Evolutionary conservation across 1,140 invertebrate species (phyloP).

Genomic region (Drosophila pachea): DNA sequence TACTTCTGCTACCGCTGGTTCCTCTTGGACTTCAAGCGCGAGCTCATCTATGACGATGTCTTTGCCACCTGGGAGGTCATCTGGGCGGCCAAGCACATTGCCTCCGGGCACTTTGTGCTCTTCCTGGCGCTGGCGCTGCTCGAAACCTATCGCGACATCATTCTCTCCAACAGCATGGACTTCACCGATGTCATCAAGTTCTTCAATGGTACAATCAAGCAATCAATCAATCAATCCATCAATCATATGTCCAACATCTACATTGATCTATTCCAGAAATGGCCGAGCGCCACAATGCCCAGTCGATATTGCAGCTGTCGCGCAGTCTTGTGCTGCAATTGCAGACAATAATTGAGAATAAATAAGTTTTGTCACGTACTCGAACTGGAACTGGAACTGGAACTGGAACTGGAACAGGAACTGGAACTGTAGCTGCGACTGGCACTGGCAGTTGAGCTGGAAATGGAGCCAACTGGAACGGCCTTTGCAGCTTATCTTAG

Average conservation of each 20-base stretch:
- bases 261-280: conserved; percentile 85
- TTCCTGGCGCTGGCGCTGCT: conserved; percentile 95
- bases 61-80: conserved; percentile 97
- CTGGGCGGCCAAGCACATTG: conserved; percentile 93
- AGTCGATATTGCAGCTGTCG: conserved; percentile 88
- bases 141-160: conserved; percentile 95
- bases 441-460: background rate
- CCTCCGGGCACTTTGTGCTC: conserved; percentile 93
- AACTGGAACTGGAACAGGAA: conserved; percentile 3
- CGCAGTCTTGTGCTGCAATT: conserved; percentile 91
- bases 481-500: background rate
- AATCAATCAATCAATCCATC: no score
- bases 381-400: background rate
- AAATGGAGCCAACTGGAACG: background rate
- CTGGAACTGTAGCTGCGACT: background rate
- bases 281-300: conserved; percentile 94
- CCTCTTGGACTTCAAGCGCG: conserved; percentile 86
- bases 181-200: conserved; percentile 99
- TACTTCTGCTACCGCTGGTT: conserved; percentile 98
- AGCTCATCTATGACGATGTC: conserved; percentile 94
- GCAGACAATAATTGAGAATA: conserved; percentile 94
- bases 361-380: conserved; percentile 80
- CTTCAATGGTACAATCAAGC: conserved; percentile 89
- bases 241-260: no score
- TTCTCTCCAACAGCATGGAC: conserved; percentile 96